phyloP scores from a whole-genome alignment of 2,113 vertebrate species.

The Sula dactylatra region DNA sequence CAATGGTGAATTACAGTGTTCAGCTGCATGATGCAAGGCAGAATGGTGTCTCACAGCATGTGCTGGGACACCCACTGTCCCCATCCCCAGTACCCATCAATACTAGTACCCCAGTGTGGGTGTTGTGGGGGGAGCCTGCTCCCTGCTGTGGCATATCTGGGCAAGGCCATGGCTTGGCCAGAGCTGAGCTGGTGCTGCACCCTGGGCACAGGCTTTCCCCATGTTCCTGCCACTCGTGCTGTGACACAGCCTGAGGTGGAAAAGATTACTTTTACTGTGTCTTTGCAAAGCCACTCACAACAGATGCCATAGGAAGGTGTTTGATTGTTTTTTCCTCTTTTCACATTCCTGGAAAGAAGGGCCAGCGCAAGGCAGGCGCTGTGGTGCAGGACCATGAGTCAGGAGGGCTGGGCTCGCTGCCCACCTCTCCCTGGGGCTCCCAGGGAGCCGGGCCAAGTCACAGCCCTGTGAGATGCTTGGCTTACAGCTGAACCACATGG shows the following conservation, averaged over 20 bases:
- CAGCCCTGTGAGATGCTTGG: not conserved
- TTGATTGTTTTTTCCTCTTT: not conserved
- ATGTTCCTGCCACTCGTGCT: rapidly evolving
- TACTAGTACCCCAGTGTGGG: not conserved
- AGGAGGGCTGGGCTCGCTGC: not conserved
- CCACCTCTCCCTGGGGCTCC: not conserved
- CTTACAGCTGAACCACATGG: not conserved
- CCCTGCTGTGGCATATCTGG: not conserved
- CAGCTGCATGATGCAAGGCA: not conserved
- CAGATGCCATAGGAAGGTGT: not conserved
- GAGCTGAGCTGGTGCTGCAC: not conserved
- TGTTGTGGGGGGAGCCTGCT: not conserved
- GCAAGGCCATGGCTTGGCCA: not conserved
- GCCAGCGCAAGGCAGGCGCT: not conserved
- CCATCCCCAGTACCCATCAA: not conserved
- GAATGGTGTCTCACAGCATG: rapidly evolving
- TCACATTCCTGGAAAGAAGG: not conserved
- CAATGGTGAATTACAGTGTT: not conserved
- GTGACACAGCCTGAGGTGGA: not conserved
- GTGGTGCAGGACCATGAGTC: not conserved
- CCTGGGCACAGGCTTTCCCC: not conserved
- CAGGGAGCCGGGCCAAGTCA: not conserved
- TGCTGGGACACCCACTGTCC: not conserved
- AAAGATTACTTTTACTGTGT: not conserved
- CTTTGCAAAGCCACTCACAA: not conserved